These are phyloP conservation scores for Alces alces DNA, from an alignment of 2,113 vertebrate species.

Conservation along the genomic window DNA sequence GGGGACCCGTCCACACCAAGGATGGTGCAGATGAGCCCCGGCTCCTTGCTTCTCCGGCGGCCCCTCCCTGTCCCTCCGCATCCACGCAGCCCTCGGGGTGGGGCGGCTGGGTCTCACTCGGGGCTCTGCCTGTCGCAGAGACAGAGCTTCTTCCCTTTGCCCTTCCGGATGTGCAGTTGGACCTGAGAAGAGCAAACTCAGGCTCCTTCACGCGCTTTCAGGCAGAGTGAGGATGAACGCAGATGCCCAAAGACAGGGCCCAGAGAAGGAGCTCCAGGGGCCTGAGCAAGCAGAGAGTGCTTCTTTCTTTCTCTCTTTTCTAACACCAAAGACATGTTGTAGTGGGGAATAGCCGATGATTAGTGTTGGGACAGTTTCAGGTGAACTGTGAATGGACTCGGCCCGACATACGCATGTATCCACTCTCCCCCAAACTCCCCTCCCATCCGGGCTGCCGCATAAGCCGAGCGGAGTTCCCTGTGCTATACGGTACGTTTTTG, in stretches of 20 bases:
- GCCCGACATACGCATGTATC: neutral
- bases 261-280: neutral
- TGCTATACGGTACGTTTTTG: accelerated
- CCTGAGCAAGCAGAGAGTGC: neutral
- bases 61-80: neutral
- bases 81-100: accelerated
- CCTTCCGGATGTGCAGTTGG: accelerated
- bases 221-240: neutral
- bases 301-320: neutral
- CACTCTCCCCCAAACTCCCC: neutral
- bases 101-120: neutral
- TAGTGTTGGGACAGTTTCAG: neutral
- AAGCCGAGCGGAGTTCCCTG: neutral
- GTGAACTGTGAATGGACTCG: neutral
- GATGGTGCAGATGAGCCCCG: accelerated
- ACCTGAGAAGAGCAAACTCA: neutral
- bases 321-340: neutral
- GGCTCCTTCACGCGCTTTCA: accelerated
- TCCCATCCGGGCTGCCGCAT: neutral
- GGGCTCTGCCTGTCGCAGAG: too few species aligned
- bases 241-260: accelerated
- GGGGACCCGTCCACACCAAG: neutral
- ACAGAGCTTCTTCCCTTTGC: neutral
- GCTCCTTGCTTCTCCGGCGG: neutral
- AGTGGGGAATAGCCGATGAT: neutral